A percentile compares a stretch with the other conserved stretches of the same genome.
Evolutionary conservation across 2,113 vertebrate genomes (phyloP).

Genomic region (Brachyhypopomus occidentalis): DNA sequence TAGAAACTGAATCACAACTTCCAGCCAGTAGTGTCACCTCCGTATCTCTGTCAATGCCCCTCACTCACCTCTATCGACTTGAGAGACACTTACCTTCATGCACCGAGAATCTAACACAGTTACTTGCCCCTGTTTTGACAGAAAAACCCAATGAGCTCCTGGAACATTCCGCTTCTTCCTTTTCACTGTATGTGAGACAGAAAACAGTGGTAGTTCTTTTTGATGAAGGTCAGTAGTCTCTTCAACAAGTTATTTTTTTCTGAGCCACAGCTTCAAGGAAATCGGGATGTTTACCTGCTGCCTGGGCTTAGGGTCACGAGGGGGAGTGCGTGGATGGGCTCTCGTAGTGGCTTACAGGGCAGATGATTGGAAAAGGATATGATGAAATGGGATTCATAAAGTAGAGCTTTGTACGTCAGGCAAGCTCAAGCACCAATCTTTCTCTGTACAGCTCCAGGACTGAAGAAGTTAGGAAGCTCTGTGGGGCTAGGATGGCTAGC

Average conservation of each 20-base stretch:
- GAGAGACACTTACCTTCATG: conserved; percentile 56
- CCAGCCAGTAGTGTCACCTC: conserved; percentile 44
- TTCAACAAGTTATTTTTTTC: conserved; percentile 39
- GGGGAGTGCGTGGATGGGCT: conserved; percentile 8
- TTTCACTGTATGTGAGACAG: conserved; percentile 10
- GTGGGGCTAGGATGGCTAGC: background rate
- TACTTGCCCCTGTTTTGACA: conserved; percentile 37
- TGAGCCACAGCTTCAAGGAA: conserved; percentile 18
- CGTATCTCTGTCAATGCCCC: conserved; percentile 34
- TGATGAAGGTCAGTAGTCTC: conserved; percentile 29
- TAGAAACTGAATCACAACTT: conserved; percentile 47
- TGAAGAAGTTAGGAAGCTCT: background rate
- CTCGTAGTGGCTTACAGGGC: conserved; percentile 21
- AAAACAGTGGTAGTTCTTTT: conserved; percentile 36
- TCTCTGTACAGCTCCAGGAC: background rate
- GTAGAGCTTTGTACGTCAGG: conserved; percentile 9
- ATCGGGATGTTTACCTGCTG: conserved; percentile 24
- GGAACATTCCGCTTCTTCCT: conserved; percentile 27
- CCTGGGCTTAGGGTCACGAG: conserved; percentile 16
- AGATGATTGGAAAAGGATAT: conserved; percentile 23
- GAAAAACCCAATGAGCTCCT: conserved; percentile 31
- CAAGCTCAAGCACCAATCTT: background rate
- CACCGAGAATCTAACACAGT: conserved; percentile 35
- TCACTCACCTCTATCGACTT: conserved; percentile 52
- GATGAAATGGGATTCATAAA: conserved; percentile 6